Base-by-base conservation (phyloP, 2,113 vertebrate species). In the Puffinus mauretanicus region DNA sequence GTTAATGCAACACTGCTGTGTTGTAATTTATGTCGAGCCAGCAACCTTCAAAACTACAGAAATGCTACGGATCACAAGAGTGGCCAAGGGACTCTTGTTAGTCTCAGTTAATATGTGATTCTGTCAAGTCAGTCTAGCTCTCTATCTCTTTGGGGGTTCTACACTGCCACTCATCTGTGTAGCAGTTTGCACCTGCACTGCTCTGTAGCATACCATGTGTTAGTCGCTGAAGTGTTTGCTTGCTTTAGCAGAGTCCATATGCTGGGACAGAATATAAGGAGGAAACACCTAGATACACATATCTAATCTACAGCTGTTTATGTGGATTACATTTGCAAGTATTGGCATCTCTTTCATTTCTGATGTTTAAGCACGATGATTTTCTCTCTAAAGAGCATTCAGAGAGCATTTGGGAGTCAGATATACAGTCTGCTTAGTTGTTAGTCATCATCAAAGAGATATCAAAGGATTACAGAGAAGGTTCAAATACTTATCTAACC, bases 61-160 rank as follows among this genome's bases (percentile, higher is more conserved):
- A 92, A 92, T 0, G 0, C 9, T 67, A 9, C 12, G 54, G 26
- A 29, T 79, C 7, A 16, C 52, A 67, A 21, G 24, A 81, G 10
- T 13, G 27, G 13, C 26, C 1, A 0, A 83, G 34, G 9, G 8
- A 76, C 13, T 40, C 15, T 32, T 51, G 11, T 52, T 75, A 78
- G 49, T 51, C 32, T 67, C n/a, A 46, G 10, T 46, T 58, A 80
- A 32, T 62, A 49, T 9, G 15, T 27, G 9, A 49, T 52, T 80
- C 52, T 81, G 11, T 34, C 66, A 81, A 47, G 19, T 46, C 44
- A 57, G 4, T 54, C 58, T 32, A 64, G 20, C 5, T 72, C 22
- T 67, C 9, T 58, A 1, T 20, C 10, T 84, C 1, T 34, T 61
- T 54, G 10, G 29, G 32, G 19, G 67, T 85, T 89, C 87, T 64